Evolutionary conservation across 92 coral and sea anemone species (phyloP), one percentile per base, ranked within the genome.

Genomic region (Siderastrea radians): DNA sequence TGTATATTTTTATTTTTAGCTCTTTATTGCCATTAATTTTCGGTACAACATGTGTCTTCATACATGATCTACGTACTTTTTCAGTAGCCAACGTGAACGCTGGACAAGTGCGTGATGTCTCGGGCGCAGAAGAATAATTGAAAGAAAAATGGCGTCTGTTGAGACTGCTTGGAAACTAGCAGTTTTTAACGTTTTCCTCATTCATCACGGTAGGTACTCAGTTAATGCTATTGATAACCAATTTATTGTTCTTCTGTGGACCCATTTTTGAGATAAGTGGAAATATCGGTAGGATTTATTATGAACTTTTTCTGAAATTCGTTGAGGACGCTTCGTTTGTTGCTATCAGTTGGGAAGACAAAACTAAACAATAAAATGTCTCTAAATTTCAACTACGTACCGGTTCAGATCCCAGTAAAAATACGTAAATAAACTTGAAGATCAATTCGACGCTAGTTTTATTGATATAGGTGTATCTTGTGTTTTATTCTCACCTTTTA

Each of bases 101-200:
- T 80, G 84, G 49, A 52, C 59, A 66, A 53, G 0, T 1, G 0
- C 7, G 3, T 8, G 58, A 11, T 51, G 7, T 43, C 84, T 69
- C 52, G 75, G 84, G 84, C 75, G 63, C 84, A 80, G 44, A 49
- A 44, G 7, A 17, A 3, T 9, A 52, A 82, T 52, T 43, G 55
- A 71, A 70, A 72, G 54, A 54, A 68, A 49, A 15, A 76, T 76
- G 88, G 88, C 81, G 88, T 61, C 64, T 17, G 9, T 50, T 16
- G 0, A 1, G 19, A 26, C 16, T 74, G 88, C 82, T 62, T 84
- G 88, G 81, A 74, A 76, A 76, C 81, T 84, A 46, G 26, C 51
- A 12, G 4, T 84, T 3, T 74, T 84, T 61, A 19, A 44, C 63
- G 17, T 74, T 45, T 82, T 71, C 48, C 60, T 62, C 66, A 16